These are phyloP conservation scores for Emydocephalus ijimae DNA, from an alignment of 2,113 vertebrate genomes.

Conservation along the genomic window DNA sequence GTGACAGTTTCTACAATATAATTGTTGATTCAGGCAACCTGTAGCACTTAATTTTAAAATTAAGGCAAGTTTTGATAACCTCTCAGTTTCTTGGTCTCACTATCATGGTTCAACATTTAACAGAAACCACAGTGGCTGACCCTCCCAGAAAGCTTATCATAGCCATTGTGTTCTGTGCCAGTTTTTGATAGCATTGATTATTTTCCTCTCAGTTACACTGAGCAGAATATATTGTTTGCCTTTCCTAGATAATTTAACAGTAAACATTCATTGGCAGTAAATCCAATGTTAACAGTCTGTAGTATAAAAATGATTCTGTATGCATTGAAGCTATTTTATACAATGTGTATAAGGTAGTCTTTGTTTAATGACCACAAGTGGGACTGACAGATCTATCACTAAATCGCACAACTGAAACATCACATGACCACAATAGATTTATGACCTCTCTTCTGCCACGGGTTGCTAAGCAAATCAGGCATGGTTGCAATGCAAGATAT, in stretches of 20 bases:
- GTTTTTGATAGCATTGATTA: constrained; percentile 65
- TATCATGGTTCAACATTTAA: constrained; percentile 34
- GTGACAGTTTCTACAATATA: background rate
- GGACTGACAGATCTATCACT: background rate
- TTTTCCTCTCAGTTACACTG: constrained; percentile 22
- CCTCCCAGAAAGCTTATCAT: constrained; percentile 45
- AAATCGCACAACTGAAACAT: background rate
- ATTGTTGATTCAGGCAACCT: background rate
- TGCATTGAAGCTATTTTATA: constrained; percentile 42
- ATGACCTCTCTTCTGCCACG: background rate
- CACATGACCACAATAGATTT: background rate
- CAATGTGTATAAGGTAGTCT: constrained; percentile 7
- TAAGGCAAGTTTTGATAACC: constrained; percentile 54
- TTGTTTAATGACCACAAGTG: background rate
- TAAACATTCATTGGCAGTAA: constrained; percentile 59
- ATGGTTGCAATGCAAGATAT: background rate
- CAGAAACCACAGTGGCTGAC: background rate
- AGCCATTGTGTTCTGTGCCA: constrained; percentile 58
- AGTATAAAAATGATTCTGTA: constrained; percentile 29
- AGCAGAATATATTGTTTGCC: constrained; percentile 60
- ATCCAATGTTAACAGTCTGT: constrained; percentile 50
- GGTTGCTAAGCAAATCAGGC: background rate
- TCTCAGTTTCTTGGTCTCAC: constrained; percentile 24
- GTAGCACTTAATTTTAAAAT: constrained; percentile 34
- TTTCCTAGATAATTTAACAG: constrained; percentile 58